Evolutionary conservation across 2,888 invertebrate genomes (phyloP), one percentile per base, ranked within the genome.

Genomic region (Aplocera efformata): DNA sequence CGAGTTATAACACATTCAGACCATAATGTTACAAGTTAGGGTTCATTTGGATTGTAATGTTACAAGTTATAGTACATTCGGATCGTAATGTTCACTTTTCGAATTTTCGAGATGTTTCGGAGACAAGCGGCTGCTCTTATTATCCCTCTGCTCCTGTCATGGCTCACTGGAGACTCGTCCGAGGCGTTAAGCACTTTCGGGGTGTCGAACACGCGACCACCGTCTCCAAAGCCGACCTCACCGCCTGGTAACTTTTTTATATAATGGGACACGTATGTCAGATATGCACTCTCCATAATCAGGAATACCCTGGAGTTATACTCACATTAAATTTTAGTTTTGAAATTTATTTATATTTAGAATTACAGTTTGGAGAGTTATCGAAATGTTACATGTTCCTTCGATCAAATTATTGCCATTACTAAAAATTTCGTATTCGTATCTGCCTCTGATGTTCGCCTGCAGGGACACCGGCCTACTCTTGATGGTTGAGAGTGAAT

Each of bases 101-200:
- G 43, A 46, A 50, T 70, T 66, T 67, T 69, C 58, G 77, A 74
- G 81, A 80, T 81, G 82, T 75, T 67, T 58, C 73, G 80, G 36
- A 64, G 63, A 48, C 72, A 76, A 63, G 79, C 73, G 10, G 79
- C 76, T 23, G 71, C 73, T 31, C 54, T 77, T 48, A 70, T 78
- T 39, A 63, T 79, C 45, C 72, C 76, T 30, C 56, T 82, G 33
- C 66, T 81, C 48, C 59, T 82, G 58, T 67, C 72, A 23, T 79
- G 77, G 58, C 60, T 82, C 31, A 76, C 81, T 4, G 80, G 88
- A 6, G 78, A 81, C 34, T 81, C 83, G 8, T 90, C 91, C 1
- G 89, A 91, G 58, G 92, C 92, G 10, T 80, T 93, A 50, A 92
- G 92, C 42, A 92, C 93, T 23, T 93, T 93, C 60, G 92, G 93